Evolutionary conservation across 64 coral and sea anemone species (phyloP).

Genomic region (Pachyseris speciosa): DNA sequence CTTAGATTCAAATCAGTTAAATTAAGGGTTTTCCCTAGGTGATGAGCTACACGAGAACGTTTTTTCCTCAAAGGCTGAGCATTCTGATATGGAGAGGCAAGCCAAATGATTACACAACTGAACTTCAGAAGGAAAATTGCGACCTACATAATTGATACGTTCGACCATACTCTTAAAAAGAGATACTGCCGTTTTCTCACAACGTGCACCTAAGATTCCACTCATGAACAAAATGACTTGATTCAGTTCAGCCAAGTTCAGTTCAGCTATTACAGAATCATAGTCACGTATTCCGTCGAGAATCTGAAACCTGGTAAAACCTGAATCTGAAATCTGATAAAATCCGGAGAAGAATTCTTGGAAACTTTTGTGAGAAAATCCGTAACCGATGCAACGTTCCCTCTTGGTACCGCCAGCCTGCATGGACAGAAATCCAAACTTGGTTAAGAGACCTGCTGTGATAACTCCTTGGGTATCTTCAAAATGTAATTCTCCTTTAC

Average conservation of each 20-base stretch:
- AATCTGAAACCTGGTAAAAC: background rate
- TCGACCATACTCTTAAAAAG: background rate
- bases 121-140: background rate
- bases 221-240: background rate
- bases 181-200: background rate
- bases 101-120: background rate
- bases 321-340: no score
- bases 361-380: background rate
- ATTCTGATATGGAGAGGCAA: background rate
- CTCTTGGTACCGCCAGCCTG: background rate
- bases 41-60: background rate
- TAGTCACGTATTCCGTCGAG: background rate
- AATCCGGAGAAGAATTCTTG: background rate
- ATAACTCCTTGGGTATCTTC: background rate
- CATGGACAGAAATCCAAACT: background rate
- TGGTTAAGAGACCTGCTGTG: background rate
- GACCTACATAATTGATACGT: background rate
- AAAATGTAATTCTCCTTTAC: background rate
- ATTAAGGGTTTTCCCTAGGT: background rate
- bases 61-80: background rate
- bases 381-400: background rate
- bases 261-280: background rate
- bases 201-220: background rate
- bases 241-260: background rate
- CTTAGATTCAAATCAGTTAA: background rate